Percentiles rank a stretch among this genome's conserved stretches.
phyloP scores from a whole-genome alignment of 2,113 vertebrate species.

The Malurus elegans region DNA sequence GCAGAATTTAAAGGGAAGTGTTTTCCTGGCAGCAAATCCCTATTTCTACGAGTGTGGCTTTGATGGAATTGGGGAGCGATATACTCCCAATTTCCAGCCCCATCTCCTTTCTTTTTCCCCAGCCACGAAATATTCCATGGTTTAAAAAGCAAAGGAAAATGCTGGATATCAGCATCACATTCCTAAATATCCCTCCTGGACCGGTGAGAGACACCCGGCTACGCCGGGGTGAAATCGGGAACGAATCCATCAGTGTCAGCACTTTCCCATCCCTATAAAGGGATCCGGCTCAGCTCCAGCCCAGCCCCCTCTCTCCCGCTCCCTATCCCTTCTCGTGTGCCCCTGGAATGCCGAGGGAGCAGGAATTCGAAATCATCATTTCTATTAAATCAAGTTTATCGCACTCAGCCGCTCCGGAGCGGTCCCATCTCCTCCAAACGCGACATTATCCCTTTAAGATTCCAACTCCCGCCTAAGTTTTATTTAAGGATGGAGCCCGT shows the following conservation, averaged over 20 bases:
- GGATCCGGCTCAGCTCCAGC: neutral
- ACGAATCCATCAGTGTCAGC: slow-evolving; percentile 29
- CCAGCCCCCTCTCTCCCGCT: neutral
- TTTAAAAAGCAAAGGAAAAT: neutral
- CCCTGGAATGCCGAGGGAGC: neutral
- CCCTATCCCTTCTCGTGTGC: neutral
- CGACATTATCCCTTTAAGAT: neutral
- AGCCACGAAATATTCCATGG: neutral
- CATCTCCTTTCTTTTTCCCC: neutral
- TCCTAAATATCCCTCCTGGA: neutral
- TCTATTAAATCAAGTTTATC: neutral
- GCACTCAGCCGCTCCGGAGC: neutral
- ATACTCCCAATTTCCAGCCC: neutral
- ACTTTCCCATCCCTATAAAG: neutral
- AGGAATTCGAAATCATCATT: neutral
- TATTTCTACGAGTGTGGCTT: neutral
- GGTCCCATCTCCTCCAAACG: neutral
- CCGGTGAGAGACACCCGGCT: neutral
- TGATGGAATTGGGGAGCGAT: neutral
- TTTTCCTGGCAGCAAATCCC: neutral
- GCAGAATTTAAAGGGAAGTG: neutral
- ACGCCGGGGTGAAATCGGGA: neutral
- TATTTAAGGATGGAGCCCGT: neutral
- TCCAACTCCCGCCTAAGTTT: slow-evolving; percentile 29
- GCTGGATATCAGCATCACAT: neutral